Evolutionary conservation across 2,888 invertebrate genomes (phyloP), one percentile per base, ranked within the genome.

Genomic region (Griposia aprilina): DNA sequence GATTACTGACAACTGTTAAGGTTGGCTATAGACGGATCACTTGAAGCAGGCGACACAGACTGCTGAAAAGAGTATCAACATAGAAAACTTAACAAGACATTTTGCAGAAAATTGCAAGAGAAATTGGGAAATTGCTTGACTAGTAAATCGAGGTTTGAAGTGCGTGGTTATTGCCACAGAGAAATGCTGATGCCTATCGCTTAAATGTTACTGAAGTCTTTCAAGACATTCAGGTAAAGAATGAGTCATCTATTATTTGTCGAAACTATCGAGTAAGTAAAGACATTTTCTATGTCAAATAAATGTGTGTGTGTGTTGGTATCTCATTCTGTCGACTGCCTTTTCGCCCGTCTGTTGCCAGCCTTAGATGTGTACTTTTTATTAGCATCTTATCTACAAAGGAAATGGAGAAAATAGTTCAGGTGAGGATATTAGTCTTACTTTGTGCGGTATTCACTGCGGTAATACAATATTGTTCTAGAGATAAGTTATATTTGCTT

Each of bases 1-100:
- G 78, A 75, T 71, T 69, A 74, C 67, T 75, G 77, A 83, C 87
- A 82, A 89, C 80, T 84, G 87, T 69, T 78, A 72, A 83, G 45
- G 71, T 63, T 26, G 68, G 30, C 62, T 62, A 48, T 50, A 82
- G 60, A 82, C 65, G 71, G 52, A 52, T 45, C 48, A 26, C 48
- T 70, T 63, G n/a, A 30, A 57, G 36, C n/a, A 48, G 13, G 26
- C 55, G 76, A 62, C 41, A 67, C 20, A n/a, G 26, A 48, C 20
- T 70, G 20, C 30, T 48, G 11, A 45, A 70, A 83, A 26, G 23
- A 36, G 36, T 62, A 57, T 15, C n/a, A 68, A 26, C 15, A 23
- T 45, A 13, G 8, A 7, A 59, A 52, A 55, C 20, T 59, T 20
- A 36, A 74, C 6, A 30, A 45, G 48, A 2, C 0, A 41, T 17